phyloP scores from a whole-genome alignment of 2,113 vertebrate genomes.

The Sclerurus mexicanus region DNA sequence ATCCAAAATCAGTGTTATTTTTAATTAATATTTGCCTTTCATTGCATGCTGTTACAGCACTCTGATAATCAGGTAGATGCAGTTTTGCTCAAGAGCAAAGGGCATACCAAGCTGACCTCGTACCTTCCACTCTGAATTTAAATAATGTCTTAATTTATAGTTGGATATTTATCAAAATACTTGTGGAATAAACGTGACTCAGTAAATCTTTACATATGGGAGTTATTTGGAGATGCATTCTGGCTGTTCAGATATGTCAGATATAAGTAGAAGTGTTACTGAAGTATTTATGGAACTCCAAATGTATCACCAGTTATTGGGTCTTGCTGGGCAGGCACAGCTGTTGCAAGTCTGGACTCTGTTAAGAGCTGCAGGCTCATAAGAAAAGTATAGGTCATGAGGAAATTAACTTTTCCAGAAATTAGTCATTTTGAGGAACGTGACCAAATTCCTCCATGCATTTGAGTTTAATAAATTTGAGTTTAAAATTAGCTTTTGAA shows the following conservation, averaged over 20 bases:
- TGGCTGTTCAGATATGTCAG: neutral
- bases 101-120: neutral
- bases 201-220: neutral
- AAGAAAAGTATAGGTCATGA: neutral
- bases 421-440: neutral
- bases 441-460: neutral
- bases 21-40: neutral
- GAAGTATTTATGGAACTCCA: neutral
- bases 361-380: neutral
- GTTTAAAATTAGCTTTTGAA: neutral
- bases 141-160: neutral
- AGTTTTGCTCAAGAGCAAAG: neutral
- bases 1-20: neutral
- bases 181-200: neutral
- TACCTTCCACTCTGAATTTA: neutral
- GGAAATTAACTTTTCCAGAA: neutral
- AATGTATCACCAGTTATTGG: neutral
- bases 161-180: neutral
- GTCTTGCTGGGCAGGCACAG: neutral
- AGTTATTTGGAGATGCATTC: neutral
- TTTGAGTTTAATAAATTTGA: neutral
- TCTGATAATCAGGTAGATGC: neutral
- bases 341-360: neutral
- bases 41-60: rapidly evolving
- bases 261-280: neutral